Evolutionary conservation across 2,888 invertebrate genomes (phyloP).

Genomic region (Tetranychus piercei): DNA sequence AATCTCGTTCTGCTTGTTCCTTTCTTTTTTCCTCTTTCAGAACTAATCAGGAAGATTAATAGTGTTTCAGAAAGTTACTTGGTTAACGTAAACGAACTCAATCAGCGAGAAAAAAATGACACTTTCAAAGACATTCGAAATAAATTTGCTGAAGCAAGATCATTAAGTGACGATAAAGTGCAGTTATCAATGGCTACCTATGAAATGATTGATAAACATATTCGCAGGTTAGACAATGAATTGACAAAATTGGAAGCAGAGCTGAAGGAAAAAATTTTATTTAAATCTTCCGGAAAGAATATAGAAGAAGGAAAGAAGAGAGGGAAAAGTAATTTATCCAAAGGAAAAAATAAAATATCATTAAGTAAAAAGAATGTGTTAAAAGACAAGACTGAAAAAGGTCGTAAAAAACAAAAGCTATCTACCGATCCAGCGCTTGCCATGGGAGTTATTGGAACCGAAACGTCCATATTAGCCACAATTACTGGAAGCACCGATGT

Average conservation of each 20-base stretch:
- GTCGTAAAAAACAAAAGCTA: constrained; percentile 5
- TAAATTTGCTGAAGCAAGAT: constrained; percentile 77
- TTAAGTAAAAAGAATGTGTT: constrained; percentile 15
- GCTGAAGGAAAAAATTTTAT: constrained; percentile 64
- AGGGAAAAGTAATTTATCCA: constrained; percentile 7
- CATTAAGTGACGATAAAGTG: constrained; percentile 91
- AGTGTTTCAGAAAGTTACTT: constrained; percentile 62
- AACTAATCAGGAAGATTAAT: constrained; percentile 66
- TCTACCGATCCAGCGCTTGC: not conserved
- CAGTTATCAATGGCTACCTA: constrained; percentile 94
- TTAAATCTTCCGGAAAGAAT: not conserved
- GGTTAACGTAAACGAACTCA: constrained; percentile 43
- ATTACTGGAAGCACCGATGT: constrained; percentile 25
- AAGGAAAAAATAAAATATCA: constrained; percentile 3
- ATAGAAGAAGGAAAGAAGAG: constrained; percentile 28
- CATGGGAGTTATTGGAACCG: not conserved
- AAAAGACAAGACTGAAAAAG: constrained; percentile 11
- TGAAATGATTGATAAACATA: constrained; percentile 90
- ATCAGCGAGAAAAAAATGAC: constrained; percentile 33
- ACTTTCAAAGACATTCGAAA: constrained; percentile 70
- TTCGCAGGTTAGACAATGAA: constrained; percentile 82
- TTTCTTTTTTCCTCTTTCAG: constrained; percentile 28
- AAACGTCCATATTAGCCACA: not conserved
- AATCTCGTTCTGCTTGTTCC: constrained; percentile 3
- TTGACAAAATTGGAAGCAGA: constrained; percentile 88